Evolutionary conservation across 37 sponge, comb jelly and placozoan species (phyloP), one percentile per base, ranked within the genome.

Genomic region (Amphimedon queenslandica): DNA sequence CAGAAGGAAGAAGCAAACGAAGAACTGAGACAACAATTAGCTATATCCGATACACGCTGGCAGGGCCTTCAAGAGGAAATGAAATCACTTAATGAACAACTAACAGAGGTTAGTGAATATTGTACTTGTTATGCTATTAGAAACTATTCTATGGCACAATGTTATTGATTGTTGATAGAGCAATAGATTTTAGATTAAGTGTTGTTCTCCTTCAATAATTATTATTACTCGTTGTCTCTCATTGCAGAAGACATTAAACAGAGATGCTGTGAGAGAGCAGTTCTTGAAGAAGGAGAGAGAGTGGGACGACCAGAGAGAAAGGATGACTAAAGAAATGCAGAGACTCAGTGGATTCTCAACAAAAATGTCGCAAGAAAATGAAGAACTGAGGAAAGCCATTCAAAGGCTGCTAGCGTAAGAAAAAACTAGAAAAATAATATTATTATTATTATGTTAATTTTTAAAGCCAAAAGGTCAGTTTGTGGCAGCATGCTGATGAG

Each of bases 401-500:
- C 67, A 58, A 39, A 81, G 57, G 30, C 79, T 90, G 5, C 79
- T 90, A 2, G 55, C 77, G 91, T 90, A 43, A 77, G 83, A 66
- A 2, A 30, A 68, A 18, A 47, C 53, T n/a, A 47, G 53, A 47
- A 8, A 47, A 47, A 47, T 13, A 47, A 18, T 47, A 18, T 47
- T 18, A 47, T 47, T 8, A 47, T n/a, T n/a, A 47, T 47, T 8
- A 13, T 47, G 53, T 47, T 47, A n/a, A n/a, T n/a, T n/a, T 21
- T 23, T 64, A 25, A 42, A 90, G 91, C 42, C 91, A 90, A 68
- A 90, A 90, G 79, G 91, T 82, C 24, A 80, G 87, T 2, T 71
- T 90, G 40, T 90, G 86, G 86, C 82, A 84, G 47, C 91, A 85
- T 85, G 91, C 91, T 8, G 87, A 81, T 38, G 64, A 85, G 40